These are phyloP conservation scores for Zeus faber DNA, from an alignment of 2,113 vertebrate species.

Conservation along the genomic window DNA sequence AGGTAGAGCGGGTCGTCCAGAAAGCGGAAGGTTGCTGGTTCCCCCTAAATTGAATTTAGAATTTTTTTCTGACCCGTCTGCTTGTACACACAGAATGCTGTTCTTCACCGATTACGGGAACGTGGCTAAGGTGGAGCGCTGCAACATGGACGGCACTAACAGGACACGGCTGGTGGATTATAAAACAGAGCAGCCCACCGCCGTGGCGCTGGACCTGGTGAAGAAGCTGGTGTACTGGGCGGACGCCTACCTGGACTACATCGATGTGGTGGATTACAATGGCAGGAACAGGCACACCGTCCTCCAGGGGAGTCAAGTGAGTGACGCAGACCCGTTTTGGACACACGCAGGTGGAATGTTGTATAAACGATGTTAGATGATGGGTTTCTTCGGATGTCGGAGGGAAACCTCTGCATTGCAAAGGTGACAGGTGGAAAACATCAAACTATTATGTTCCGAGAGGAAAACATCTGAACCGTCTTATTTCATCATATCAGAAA, in stretches of 20 bases:
- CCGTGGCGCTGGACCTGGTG: conserved; percentile 87
- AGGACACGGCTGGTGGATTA: conserved; percentile 87
- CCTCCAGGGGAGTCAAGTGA: conserved; percentile 87
- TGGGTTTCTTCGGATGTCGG: too few relatives aligned
- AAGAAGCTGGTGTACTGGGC: conserved; percentile 97
- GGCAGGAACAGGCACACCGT: conserved; percentile 86
- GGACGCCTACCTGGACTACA: conserved; percentile 91
- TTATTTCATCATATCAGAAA: too few relatives aligned
- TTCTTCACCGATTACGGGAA: conserved; percentile 97
- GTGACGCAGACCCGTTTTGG: conserved; percentile 56
- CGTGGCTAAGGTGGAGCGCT: conserved; percentile 90
- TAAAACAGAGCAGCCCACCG: conserved; percentile 88
- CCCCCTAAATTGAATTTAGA: too few relatives aligned
- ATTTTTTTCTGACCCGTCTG: too few relatives aligned
- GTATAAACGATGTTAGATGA: too few relatives aligned
- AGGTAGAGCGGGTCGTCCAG: too few relatives aligned
- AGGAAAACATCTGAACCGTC: too few relatives aligned
- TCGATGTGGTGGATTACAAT: conserved; percentile 93
- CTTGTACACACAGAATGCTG: conserved; percentile 90
- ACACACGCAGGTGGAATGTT: too few relatives aligned
- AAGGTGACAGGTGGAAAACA: too few relatives aligned
- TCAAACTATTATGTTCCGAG: too few relatives aligned
- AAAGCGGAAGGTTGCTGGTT: too few relatives aligned
- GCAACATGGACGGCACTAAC: conserved; percentile 96
- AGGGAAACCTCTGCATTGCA: too few relatives aligned